Evolutionary conservation across 2,797 vertebrate species (phyloP).

Genomic region (Masticophis lateralis): DNA sequence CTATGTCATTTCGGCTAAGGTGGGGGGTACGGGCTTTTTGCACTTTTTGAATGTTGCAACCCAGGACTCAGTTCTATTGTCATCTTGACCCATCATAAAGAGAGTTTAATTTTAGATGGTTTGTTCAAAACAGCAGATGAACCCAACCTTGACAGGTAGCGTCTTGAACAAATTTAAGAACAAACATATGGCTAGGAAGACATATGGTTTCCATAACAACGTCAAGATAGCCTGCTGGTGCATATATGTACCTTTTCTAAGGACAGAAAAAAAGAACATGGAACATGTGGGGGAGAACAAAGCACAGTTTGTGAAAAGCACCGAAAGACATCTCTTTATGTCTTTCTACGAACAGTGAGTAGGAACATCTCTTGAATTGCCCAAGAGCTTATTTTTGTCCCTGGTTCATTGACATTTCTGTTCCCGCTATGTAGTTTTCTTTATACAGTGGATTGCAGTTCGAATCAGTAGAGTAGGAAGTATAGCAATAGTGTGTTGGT

Average conservation of each 20-base stretch:
- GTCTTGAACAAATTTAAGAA: not conserved
- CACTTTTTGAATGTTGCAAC: not conserved
- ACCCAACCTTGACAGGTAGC: not conserved
- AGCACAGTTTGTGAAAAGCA: not conserved
- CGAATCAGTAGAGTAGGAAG: not conserved
- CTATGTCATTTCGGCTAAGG: not conserved
- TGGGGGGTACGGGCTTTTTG: not conserved
- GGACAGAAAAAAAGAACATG: not conserved
- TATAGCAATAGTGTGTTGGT: not conserved
- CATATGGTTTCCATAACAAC: constrained; percentile 3
- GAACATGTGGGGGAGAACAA: not conserved
- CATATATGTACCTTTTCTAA: not conserved
- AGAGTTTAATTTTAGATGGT: not conserved
- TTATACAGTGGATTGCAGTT: not conserved
- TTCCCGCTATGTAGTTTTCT: not conserved
- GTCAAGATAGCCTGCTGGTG: not conserved
- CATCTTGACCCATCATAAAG: not conserved
- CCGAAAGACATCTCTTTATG: not conserved
- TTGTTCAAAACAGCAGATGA: not conserved
- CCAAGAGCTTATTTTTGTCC: not conserved
- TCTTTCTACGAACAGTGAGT: not conserved
- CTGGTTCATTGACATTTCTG: not conserved
- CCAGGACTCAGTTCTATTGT: not conserved
- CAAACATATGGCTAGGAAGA: not conserved
- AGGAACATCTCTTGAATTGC: not conserved